Evolutionary conservation across 2,113 vertebrate species (phyloP).

Genomic region (Engraulis encrasicolus): DNA sequence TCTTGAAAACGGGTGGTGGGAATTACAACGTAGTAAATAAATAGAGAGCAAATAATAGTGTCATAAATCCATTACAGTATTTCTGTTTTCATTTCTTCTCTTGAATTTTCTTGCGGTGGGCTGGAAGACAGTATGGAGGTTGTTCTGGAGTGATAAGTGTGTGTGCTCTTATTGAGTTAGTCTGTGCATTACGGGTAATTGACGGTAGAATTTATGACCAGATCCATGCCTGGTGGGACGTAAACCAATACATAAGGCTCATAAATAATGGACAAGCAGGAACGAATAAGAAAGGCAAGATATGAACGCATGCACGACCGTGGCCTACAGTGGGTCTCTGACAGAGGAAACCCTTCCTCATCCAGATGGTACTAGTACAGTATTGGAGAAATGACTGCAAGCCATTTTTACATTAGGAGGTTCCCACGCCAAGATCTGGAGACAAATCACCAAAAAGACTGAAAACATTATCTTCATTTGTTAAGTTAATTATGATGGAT

Average conservation of each 20-base stretch:
- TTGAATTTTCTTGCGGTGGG: neutral
- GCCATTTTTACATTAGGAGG: neutral
- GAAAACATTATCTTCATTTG: neutral
- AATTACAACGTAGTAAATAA: slow-evolving; percentile 13
- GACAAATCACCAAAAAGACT: neutral
- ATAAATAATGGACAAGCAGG: slow-evolving; percentile 68
- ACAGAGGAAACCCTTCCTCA: slow-evolving; percentile 48
- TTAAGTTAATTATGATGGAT: neutral
- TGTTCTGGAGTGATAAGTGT: slow-evolving; percentile 6
- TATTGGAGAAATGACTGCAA: neutral
- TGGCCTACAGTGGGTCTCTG: slow-evolving; percentile 49
- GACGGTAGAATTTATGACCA: slow-evolving; percentile 61
- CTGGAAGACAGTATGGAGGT: slow-evolving; percentile 25
- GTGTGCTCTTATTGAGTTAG: slow-evolving; percentile 49
- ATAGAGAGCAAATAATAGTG: neutral
- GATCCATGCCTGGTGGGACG: slow-evolving; percentile 59
- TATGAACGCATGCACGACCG: too few species aligned
- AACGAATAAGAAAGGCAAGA: slow-evolving; percentile 52
- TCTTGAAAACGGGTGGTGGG: neutral
- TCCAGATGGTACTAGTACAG: neutral
- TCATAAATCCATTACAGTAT: neutral
- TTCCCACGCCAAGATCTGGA: neutral
- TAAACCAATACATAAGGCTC: slow-evolving; percentile 62
- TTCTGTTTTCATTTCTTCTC: neutral
- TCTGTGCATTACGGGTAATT: slow-evolving; percentile 64